These are phyloP conservation scores for Drosophila nigrodunni DNA, from an alignment of 1,140 invertebrate species.

Conservation along the genomic window DNA sequence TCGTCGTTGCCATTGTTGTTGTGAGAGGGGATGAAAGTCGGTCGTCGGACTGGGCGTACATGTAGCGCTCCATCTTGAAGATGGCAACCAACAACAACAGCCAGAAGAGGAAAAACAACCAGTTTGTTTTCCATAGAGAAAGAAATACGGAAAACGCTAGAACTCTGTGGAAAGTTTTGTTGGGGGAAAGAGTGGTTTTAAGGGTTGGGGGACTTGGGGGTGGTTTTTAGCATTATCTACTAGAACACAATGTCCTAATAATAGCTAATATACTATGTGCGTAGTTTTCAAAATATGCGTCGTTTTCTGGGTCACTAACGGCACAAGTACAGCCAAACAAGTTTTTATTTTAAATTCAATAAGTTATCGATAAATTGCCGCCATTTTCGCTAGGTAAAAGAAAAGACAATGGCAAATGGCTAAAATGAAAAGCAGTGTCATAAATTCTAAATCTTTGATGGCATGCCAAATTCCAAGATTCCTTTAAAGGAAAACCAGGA, in stretches of 20 bases:
- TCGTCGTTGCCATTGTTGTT: slow-evolving; percentile 29
- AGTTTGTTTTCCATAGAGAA: slow-evolving; percentile 51
- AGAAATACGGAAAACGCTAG: slow-evolving; percentile 40
- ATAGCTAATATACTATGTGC: slow-evolving; percentile 30
- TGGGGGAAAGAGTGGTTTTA: too few species aligned
- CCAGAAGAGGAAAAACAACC: slow-evolving; percentile 44
- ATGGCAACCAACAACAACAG: slow-evolving; percentile 64
- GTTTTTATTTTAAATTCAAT: slow-evolving; percentile 7
- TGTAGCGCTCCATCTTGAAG: slow-evolving; percentile 60
- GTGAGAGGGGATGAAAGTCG: slow-evolving; percentile 69
- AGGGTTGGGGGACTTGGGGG: slow-evolving; percentile 37
- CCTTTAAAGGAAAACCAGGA: slow-evolving; percentile 1
- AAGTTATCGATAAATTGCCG: slow-evolving; percentile 47
- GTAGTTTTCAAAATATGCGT: slow-evolving; percentile 46
- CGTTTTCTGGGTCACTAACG: slow-evolving; percentile 14
- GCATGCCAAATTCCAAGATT: slow-evolving; percentile 46
- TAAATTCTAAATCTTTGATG: slow-evolving; percentile 28
- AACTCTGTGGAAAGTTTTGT: background rate
- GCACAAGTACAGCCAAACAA: slow-evolving; percentile 39
- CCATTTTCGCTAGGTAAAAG: slow-evolving; percentile 43
- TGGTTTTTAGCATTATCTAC: slow-evolving; percentile 39
- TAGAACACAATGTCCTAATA: slow-evolving; percentile 30
- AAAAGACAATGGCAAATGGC: slow-evolving; percentile 1
- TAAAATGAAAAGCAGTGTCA: slow-evolving; percentile 11
- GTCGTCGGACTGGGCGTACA: slow-evolving; percentile 52